Evolutionary conservation across 1,140 invertebrate species (phyloP).

Genomic region (Bradysia coprophila): DNA sequence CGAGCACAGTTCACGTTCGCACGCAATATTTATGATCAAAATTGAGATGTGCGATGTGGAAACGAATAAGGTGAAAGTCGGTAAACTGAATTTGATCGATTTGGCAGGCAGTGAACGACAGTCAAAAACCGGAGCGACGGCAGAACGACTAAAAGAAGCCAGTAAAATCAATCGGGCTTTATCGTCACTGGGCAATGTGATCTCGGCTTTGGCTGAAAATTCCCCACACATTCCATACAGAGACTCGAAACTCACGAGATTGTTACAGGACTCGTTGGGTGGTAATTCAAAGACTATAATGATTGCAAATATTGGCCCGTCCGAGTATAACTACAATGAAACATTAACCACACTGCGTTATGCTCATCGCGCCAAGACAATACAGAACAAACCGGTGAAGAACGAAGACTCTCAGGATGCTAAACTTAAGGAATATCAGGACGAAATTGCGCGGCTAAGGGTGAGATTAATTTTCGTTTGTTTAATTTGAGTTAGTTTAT

Average conservation of each 20-base stretch:
- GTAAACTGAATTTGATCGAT: slow-evolving; percentile 58
- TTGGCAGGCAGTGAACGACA: slow-evolving; percentile 76
- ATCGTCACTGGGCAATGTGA: slow-evolving; percentile 84
- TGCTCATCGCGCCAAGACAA: slow-evolving; percentile 81
- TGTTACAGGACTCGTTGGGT: slow-evolving; percentile 85
- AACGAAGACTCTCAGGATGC: slow-evolving; percentile 94
- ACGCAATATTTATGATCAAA: slow-evolving; percentile 97
- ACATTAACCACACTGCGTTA: slow-evolving; percentile 83
- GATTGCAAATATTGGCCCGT: slow-evolving; percentile 94
- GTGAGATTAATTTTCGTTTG: neutral
- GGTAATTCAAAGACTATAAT: slow-evolving; percentile 94
- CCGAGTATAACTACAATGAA: slow-evolving; percentile 90
- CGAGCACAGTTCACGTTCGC: slow-evolving; percentile 91
- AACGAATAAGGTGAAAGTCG: slow-evolving; percentile 42
- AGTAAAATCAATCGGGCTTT: slow-evolving; percentile 90
- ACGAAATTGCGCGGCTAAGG: slow-evolving; percentile 56
- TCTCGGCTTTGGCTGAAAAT: slow-evolving; percentile 80
- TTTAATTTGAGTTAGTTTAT: slow-evolving; percentile 2
- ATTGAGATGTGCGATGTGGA: slow-evolving; percentile 84
- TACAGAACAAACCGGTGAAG: slow-evolving; percentile 88
- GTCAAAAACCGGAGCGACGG: slow-evolving; percentile 74
- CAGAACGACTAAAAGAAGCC: slow-evolving; percentile 83
- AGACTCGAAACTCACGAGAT: slow-evolving; percentile 82
- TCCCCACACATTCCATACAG: slow-evolving; percentile 80
- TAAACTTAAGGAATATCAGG: slow-evolving; percentile 70